Conservation (phyloP, 2,797 vertebrate species). For the Anguilla marmorata region DNA sequence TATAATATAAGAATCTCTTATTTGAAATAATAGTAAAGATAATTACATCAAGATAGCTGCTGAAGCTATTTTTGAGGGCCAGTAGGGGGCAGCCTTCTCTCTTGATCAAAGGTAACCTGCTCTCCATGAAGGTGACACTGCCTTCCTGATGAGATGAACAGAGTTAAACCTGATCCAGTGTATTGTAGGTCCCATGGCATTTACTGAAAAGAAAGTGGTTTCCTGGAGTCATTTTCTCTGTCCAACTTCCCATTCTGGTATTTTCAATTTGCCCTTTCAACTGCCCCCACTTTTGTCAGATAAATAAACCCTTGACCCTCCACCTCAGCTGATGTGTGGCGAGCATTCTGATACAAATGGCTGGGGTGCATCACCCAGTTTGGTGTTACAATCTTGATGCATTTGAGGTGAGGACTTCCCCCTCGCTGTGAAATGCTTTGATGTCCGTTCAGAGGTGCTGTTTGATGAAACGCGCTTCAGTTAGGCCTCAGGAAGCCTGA, state of each 20-base stretch:
- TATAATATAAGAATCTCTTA: background rate
- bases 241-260: background rate
- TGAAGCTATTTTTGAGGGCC: background rate
- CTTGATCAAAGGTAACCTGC: background rate
- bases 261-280: background rate
- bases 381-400: background rate
- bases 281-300: background rate
- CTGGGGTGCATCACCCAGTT: background rate
- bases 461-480: background rate
- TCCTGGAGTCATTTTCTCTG: background rate
- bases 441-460: background rate
- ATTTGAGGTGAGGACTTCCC: background rate
- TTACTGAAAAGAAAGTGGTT: background rate
- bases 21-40: background rate
- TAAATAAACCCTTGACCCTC: background rate
- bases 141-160: background rate
- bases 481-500: constrained; percentile 51
- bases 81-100: background rate
- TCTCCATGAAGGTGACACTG: background rate
- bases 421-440: background rate
- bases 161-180: background rate
- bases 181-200: background rate
- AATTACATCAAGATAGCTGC: background rate
- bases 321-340: background rate
- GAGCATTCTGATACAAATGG: background rate